A percentile compares a stretch with the other conserved stretches of the same genome.
Evolutionary conservation across 2,888 invertebrate genomes (phyloP).

Genomic region (Cerceris ruficornis): DNA sequence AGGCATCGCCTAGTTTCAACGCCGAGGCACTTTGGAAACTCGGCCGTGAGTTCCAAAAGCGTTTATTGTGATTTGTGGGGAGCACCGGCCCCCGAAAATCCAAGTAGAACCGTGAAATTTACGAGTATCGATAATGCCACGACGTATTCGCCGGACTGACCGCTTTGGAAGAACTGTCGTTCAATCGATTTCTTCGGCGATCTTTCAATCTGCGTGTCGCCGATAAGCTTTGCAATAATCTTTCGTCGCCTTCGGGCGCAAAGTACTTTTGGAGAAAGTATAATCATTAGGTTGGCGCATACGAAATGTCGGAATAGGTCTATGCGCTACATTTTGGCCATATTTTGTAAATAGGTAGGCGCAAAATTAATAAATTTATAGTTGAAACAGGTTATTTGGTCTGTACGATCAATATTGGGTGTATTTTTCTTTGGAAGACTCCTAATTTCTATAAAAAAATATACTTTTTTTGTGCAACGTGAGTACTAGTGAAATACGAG

Average conservation of each 20-base stretch:
- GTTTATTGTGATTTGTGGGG: slow-evolving; percentile 4
- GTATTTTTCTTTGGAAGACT: no score
- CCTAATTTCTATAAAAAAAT: no score
- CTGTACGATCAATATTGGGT: no score
- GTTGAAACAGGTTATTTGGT: no score
- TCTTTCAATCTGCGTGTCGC: not conserved
- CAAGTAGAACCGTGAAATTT: slow-evolving; percentile 3
- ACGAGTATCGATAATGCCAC: slow-evolving; percentile 7
- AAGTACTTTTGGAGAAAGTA: no score
- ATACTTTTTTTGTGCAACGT: no score
- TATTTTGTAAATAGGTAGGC: no score
- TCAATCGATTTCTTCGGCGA: slow-evolving; percentile 1
- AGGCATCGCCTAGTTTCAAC: not conserved
- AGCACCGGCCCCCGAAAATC: not conserved
- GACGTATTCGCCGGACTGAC: not conserved
- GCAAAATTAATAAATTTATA: no score
- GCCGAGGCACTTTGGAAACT: not conserved
- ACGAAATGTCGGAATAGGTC: no score
- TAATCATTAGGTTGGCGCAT: no score
- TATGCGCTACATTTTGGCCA: no score
- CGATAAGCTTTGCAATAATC: not conserved
- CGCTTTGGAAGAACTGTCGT: not conserved
- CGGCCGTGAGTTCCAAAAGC: slow-evolving; percentile 10
- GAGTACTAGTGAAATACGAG: no score
- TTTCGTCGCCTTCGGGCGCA: not conserved